These are phyloP conservation scores for Argopecten irradians DNA, from an alignment of 1,140 invertebrate genomes.

Conservation along the genomic window DNA sequence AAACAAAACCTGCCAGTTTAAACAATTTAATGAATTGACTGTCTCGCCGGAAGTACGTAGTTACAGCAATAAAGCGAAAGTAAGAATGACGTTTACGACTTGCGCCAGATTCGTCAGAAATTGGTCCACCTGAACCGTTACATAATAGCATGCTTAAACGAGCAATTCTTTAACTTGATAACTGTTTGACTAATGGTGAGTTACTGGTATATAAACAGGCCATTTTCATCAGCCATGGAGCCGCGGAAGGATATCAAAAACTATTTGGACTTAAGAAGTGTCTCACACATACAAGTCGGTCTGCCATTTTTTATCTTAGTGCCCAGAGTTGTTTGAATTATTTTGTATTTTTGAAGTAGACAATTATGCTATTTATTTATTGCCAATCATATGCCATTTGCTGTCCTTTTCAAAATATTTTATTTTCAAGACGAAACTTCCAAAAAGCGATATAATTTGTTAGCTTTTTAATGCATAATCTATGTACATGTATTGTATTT, in stretches of 20 bases:
- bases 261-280: background rate
- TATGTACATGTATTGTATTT: no score
- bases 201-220: background rate
- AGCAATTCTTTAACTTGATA: background rate
- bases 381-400: no score
- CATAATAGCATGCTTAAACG: background rate
- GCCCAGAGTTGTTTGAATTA: no score
- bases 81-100: background rate
- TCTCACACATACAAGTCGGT: no score
- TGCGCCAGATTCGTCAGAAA: background rate
- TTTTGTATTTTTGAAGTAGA: no score
- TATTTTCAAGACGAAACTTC: no score
- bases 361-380: no score
- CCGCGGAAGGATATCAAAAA: background rate
- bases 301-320: background rate
- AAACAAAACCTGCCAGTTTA: background rate
- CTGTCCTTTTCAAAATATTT: no score
- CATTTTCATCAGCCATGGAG: background rate
- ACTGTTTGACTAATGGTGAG: background rate
- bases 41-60: constrained; percentile 11
- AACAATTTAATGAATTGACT: background rate
- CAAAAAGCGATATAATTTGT: no score
- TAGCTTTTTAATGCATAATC: no score
- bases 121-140: background rate
- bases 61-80: background rate